Evolutionary conservation across 1,140 invertebrate genomes (phyloP).

Genomic region (Andricus grossulariae): DNA sequence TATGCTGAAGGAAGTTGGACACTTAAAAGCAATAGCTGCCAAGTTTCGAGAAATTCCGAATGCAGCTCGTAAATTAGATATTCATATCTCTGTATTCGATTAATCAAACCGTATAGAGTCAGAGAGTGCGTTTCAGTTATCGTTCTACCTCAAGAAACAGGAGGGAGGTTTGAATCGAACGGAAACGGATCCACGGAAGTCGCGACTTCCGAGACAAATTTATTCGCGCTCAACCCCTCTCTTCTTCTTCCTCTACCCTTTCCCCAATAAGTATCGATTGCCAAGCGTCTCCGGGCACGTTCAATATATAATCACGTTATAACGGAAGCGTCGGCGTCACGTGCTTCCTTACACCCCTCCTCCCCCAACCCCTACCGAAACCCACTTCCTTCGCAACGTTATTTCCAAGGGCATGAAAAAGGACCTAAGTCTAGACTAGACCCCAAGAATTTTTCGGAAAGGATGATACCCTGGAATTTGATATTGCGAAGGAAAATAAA

Average conservation of each 20-base stretch:
- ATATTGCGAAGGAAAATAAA: conserved; percentile 64
- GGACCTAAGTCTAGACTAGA: too few species aligned
- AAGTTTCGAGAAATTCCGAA: neutral
- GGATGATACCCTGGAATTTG: conserved; percentile 55
- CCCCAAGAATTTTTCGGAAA: neutral
- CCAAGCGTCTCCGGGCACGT: conserved; percentile 43
- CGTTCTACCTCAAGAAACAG: conserved; percentile 4
- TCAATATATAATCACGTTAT: conserved; percentile 53
- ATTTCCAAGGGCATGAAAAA: too few species aligned
- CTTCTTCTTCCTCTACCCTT: conserved; percentile 23
- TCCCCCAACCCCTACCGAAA: conserved; percentile 31
- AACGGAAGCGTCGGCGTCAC: conserved; percentile 38
- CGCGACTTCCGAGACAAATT: conserved; percentile 47
- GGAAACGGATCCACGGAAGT: conserved; percentile 25
- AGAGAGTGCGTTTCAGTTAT: too few species aligned
- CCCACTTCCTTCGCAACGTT: neutral
- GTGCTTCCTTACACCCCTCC: conserved; percentile 34
- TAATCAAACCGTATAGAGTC: conserved; percentile 12
- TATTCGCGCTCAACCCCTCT: conserved; percentile 37
- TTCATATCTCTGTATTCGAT: conserved; percentile 19
- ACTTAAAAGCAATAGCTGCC: neutral
- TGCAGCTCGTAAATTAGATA: conserved; percentile 8
- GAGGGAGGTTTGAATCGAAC: conserved; percentile 17
- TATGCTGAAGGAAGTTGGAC: neutral
- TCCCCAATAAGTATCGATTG: conserved; percentile 47